These are phyloP conservation scores for Phycodurus eques DNA, from an alignment of 2,113 vertebrate species.

Conservation along the genomic window DNA sequence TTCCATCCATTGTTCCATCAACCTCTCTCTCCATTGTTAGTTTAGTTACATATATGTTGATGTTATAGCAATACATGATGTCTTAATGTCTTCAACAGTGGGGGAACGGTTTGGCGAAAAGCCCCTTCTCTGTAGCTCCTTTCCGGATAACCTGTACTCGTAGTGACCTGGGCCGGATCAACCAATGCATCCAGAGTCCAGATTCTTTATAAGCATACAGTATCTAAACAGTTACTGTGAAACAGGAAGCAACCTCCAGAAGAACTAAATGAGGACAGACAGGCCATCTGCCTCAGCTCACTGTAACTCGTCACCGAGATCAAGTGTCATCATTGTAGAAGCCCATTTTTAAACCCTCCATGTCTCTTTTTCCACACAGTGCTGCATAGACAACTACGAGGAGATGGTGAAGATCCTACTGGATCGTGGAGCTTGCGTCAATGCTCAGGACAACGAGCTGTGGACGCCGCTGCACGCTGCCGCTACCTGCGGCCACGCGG, in stretches of 20 bases:
- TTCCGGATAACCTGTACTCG: neutral
- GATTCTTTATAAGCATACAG: neutral
- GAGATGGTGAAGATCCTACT: slow-evolving; percentile 92
- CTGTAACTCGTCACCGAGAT: neutral
- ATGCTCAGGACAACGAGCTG: slow-evolving; percentile 93
- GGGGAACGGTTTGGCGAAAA: no score
- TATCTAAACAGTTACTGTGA: neutral
- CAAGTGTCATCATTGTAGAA: neutral
- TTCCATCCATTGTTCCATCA: no score
- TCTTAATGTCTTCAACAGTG: no score
- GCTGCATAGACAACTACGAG: slow-evolving; percentile 98
- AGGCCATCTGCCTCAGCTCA: neutral
- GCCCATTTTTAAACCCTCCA: neutral
- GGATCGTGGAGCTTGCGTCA: slow-evolving; percentile 85
- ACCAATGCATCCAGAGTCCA: neutral
- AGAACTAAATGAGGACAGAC: neutral
- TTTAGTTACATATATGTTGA: no score
- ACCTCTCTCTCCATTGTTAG: no score
- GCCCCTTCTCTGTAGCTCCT: neutral
- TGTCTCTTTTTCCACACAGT: slow-evolving; percentile 65
- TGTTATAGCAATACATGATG: no score
- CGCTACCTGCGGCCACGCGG: slow-evolving; percentile 91
- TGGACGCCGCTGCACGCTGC: slow-evolving; percentile 96
- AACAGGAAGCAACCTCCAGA: neutral
- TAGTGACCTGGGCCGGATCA: neutral